Evolutionary conservation across 2,113 vertebrate species (phyloP), one percentile per base, ranked within the genome.

Genomic region (Irena cyanogastra): DNA sequence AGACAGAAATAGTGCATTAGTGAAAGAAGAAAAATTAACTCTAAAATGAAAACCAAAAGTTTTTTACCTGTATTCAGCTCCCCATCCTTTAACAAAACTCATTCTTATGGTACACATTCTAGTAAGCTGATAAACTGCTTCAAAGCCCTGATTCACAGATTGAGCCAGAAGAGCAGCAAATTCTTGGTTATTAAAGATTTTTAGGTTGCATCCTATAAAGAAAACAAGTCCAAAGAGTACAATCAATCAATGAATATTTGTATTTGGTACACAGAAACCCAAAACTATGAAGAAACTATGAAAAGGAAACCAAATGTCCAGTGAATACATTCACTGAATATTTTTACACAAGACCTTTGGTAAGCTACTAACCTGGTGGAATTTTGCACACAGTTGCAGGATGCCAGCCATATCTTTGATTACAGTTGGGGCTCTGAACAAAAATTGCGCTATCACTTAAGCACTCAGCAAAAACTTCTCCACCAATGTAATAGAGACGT

Each of bases 71-170:
- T 99, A 99, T 92, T 99, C 99, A 52, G 99, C 99, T 93, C 99
- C 99, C 99, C 99, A 99, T 69, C 99, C 99, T 98, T 99, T 99
- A 89, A 99, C 99, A 83, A 99, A 99, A 94, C 99, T 99, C 99
- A 99, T 99, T 96, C 99, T 98, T 97, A 99, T 99, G 97, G 99
- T 99, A 93, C 99, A 99, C 99, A 99, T 99, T 97, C 99, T 98
- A 96, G 99, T 99, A 91, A 99, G 97, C 79, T 99, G 99, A 95
- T 99, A 99, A 28, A 99, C 99, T 5, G 99, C 99, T 97, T 99
- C 99, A 83, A 99, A 99, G 15, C 99, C 99, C 96, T 99, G 99
- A 98, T 99, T 99, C 89, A 99, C 99, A 70, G 99, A 99, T 87
- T 99, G 99, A 92, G 99, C 99, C 97, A 99, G 97, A 95, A 99